Conservation (phyloP, 2,797 vertebrate genomes). For the Lutjanus campechanus region DNA sequence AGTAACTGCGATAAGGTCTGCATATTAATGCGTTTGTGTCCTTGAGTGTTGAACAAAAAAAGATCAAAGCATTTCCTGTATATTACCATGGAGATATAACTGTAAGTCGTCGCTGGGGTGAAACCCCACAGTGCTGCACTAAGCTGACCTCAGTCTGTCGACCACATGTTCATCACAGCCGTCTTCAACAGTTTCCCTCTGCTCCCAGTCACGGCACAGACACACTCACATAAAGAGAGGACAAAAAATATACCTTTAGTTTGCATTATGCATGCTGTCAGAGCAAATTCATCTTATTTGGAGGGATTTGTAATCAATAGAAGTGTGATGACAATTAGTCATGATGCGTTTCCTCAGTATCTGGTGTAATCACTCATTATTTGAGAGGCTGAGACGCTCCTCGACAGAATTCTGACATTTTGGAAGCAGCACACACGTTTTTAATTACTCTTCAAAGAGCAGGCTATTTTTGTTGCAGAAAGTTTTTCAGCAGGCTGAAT, state of each 20-base stretch:
- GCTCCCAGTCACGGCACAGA: slow-evolving; percentile 24
- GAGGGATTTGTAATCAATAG: slow-evolving; percentile 33
- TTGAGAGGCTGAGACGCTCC: slow-evolving; percentile 21
- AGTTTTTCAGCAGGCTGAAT: slow-evolving; percentile 48
- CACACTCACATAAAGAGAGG: not conserved
- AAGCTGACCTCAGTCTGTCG: slow-evolving; percentile 49
- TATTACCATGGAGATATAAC: slow-evolving; percentile 5
- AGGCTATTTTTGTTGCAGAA: slow-evolving; percentile 52
- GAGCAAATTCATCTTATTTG: not conserved
- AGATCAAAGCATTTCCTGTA: slow-evolving; percentile 4
- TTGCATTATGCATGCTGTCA: slow-evolving; percentile 13
- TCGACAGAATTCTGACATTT: slow-evolving; percentile 49
- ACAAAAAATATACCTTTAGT: slow-evolving; percentile 13
- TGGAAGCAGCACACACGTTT: slow-evolving; percentile 58
- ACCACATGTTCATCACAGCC: slow-evolving; percentile 55
- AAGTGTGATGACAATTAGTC: slow-evolving; percentile 41
- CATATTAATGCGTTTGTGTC: not conserved
- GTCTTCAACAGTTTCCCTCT: slow-evolving; percentile 26
- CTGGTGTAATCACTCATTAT: slow-evolving; percentile 29
- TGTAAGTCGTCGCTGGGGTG: not conserved
- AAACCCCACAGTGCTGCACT: slow-evolving; percentile 12
- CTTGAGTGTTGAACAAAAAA: slow-evolving; percentile 7
- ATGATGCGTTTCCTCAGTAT: slow-evolving; percentile 35
- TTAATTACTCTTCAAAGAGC: slow-evolving; percentile 77
- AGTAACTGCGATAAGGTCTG: not conserved